Conservation (phyloP, 2,888 invertebrate species). For the Drosophila kambysellisi region DNA sequence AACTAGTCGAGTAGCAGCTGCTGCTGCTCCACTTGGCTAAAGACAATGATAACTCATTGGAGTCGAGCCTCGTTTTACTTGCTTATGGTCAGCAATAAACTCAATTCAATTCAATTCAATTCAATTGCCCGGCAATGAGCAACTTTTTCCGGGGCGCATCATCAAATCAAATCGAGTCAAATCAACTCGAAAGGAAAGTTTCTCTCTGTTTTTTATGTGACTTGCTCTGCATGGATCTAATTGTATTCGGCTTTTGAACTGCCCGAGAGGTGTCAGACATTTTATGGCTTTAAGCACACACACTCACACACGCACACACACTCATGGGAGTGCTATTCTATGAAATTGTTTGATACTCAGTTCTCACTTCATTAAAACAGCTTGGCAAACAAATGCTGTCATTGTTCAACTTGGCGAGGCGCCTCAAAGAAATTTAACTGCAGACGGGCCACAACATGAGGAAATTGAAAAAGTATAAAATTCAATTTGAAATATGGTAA, state of each 20-base stretch:
- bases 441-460: not conserved
- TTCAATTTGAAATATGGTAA: not conserved
- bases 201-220: slow-evolving; percentile 29
- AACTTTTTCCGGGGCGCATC: slow-evolving; percentile 60
- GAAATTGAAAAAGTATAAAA: not conserved
- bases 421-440: slow-evolving; percentile 30
- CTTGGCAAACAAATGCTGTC: slow-evolving; percentile 28
- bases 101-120: slow-evolving; percentile 65
- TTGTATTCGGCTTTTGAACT: slow-evolving; percentile 39
- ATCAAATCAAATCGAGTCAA: slow-evolving; percentile 65
- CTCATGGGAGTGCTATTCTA: slow-evolving; percentile 10
- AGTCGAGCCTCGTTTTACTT: slow-evolving; percentile 32
- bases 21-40: slow-evolving; percentile 67
- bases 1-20: slow-evolving; percentile 15
- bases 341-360: slow-evolving; percentile 17
- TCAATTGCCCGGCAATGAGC: slow-evolving; percentile 63
- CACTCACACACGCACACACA: slow-evolving; percentile 1
- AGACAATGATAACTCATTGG: slow-evolving; percentile 73
- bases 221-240: slow-evolving; percentile 47
- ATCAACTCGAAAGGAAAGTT: slow-evolving; percentile 63
- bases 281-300: slow-evolving; percentile 49
- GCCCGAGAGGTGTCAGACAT: slow-evolving; percentile 63
- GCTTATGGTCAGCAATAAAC: slow-evolving; percentile 59
- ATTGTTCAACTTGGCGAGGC: slow-evolving; percentile 26
- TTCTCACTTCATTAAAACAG: slow-evolving; percentile 27